These are phyloP conservation scores for Neopelma chrysocephalum DNA, from an alignment of 2,797 vertebrate species.

Conservation along the genomic window DNA sequence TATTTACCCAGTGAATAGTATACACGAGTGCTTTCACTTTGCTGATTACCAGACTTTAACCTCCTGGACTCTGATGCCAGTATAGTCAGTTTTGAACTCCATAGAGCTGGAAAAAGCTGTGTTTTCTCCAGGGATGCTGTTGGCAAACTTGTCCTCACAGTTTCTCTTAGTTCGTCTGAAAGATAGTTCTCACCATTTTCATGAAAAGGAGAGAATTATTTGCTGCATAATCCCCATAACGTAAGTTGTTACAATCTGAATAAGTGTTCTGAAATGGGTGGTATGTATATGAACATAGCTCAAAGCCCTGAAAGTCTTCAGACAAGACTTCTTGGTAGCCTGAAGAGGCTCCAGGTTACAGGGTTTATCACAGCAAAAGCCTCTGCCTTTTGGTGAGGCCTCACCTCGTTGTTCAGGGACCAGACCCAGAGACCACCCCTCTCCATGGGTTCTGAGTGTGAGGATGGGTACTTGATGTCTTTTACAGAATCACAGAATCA, in stretches of 20 bases:
- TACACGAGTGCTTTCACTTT: background rate
- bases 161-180: background rate
- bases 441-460: background rate
- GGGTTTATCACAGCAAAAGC: background rate
- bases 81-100: background rate
- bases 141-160: background rate
- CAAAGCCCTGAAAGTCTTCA: background rate
- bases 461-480: background rate
- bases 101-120: background rate
- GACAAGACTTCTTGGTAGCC: background rate
- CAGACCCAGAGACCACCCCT: no score
- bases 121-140: background rate
- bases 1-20: background rate
- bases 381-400: background rate
- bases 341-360: background rate
- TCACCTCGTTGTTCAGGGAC: fast-evolving
- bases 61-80: background rate
- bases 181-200: fast-evolving
- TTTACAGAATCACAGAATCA: background rate
- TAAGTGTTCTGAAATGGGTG: background rate
- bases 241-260: background rate
- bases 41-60: background rate
- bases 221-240: background rate
- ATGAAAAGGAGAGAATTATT: background rate
- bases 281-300: fast-evolving